Evolutionary conservation across 1,140 invertebrate genomes (phyloP).

Genomic region (Anagrus nilaparvatae): DNA sequence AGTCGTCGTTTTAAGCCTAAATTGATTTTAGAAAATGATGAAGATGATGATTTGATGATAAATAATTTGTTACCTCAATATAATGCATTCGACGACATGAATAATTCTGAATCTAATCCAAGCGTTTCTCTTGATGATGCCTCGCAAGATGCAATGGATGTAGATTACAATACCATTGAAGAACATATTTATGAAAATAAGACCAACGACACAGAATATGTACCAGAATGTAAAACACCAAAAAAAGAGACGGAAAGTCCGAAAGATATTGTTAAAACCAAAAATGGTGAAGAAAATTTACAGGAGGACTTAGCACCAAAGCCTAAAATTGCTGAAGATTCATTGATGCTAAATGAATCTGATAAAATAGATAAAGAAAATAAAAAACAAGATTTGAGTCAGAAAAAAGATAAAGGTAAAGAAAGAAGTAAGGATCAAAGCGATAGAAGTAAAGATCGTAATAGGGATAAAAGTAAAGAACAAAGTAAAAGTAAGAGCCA

Average conservation of each 20-base stretch:
- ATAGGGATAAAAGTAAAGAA: slow-evolving; percentile 16
- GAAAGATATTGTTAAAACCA: neutral
- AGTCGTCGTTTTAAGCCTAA: slow-evolving; percentile 30
- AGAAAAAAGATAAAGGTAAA: slow-evolving; percentile 9
- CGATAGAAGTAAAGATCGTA: slow-evolving; percentile 16
- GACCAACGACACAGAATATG: slow-evolving; percentile 21
- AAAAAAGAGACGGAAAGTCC: slow-evolving; percentile 19
- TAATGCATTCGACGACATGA: neutral
- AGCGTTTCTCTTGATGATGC: slow-evolving; percentile 18
- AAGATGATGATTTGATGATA: slow-evolving; percentile 21
- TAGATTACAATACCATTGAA: slow-evolving; percentile 34
- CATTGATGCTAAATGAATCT: slow-evolving; percentile 4
- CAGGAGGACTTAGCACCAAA: neutral
- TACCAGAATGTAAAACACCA: slow-evolving; percentile 11
- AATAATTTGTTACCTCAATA: no score
- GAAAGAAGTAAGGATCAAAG: slow-evolving; percentile 8
- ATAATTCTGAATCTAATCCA: slow-evolving; percentile 8
- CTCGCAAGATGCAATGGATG: slow-evolving; percentile 25
- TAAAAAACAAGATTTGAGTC: slow-evolving; percentile 14
- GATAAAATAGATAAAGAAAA: slow-evolving; percentile 3
- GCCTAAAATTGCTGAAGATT: no score
- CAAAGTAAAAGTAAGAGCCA: slow-evolving; percentile 16
- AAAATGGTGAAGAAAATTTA: slow-evolving; percentile 1
- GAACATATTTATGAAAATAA: slow-evolving; percentile 19
- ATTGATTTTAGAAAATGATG: slow-evolving; percentile 20